A percentile compares a stretch with the other conserved stretches of the same genome.
Conservation (phyloP, 2,888 invertebrate genomes). For the Cecidostiba fungosa region DNA sequence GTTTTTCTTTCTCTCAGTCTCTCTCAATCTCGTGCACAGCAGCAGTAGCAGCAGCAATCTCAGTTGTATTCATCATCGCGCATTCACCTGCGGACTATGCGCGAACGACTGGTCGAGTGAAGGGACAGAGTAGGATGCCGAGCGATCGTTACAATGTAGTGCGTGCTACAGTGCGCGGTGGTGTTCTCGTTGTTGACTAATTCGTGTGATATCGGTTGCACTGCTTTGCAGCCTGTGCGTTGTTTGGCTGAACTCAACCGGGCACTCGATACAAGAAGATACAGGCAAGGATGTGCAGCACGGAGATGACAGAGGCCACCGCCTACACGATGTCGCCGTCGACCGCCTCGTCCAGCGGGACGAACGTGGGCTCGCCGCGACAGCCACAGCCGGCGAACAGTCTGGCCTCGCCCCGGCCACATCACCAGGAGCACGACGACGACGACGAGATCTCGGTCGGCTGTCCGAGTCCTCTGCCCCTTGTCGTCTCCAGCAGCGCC, state of each 20-base stretch:
- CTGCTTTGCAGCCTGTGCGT: background rate
- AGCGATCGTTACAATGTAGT: conserved; percentile 12
- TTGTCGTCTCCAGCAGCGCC: conserved; percentile 71
- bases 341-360: conserved; percentile 68
- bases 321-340: conserved; percentile 77
- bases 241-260: too few species aligned
- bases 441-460: conserved; percentile 92
- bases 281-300: conserved; percentile 75
- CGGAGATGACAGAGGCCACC: conserved; percentile 77
- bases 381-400: conserved; percentile 54
- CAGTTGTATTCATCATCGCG: background rate
- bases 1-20: background rate
- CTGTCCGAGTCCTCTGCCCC: conserved; percentile 84
- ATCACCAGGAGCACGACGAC: conserved; percentile 69
- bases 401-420: conserved; percentile 40
- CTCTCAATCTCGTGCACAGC: background rate
- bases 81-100: background rate
- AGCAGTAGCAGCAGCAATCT: background rate
- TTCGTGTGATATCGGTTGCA: background rate
- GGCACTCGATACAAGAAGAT: background rate
- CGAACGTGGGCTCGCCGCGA: conserved; percentile 64
- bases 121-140: background rate
- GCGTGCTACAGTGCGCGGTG: background rate
- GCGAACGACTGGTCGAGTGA: background rate
- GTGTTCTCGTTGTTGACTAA: background rate